Base-by-base conservation (phyloP, 2,888 invertebrate species). In the Drosophila leonis region DNA sequence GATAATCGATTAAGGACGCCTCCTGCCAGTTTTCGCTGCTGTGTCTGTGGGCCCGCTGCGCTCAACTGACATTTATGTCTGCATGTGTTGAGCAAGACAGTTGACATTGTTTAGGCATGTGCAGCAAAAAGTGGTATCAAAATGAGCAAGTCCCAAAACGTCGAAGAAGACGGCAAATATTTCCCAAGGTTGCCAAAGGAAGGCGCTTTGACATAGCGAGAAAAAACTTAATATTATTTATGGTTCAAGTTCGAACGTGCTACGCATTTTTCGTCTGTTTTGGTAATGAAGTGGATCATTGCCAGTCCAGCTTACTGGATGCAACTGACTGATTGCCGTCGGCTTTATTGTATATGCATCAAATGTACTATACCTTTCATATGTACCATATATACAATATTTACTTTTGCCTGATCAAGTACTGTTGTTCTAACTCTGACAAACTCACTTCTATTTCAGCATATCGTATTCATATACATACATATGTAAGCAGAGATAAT, bases 1-100 rank as follows among this genome's bases (percentile, higher is more conserved):
- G 92, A 93, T 93, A 93, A 93, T 93, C 92, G 92, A 93, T 92
- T 92, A 92, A 91, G 88, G 71, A 76, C 66, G 72, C 73, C 73
- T 79, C 61, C 65, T 73, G 70, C 60, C 68, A 70, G 61, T 52
- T 63, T 55, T 41, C 56, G 29, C 59, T 55, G 39, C 65, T 57
- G 52, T 68, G 56, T 65, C 63, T 68, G 61, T 71, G 51, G 59
- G 49, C 81, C 59, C 60, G 77, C 71, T 79, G 75, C 62, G 70
- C 73, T 72, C 71, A 83, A 81, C 80, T 90, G 87, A 90, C 91
- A 89, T 91, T 91, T 91, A 91, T 92, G 92, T 92, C 91, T 91
- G 91, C 92, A 92, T 92, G 91, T 92, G 92, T 92, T 92, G 88
- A 90, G 85, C 82, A 90, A 82, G 91, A 90, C 92, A 90, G 91